Percentiles rank a stretch among this genome's conserved stretches.
Evolutionary conservation across 1,140 invertebrate species (phyloP).

Genomic region (Zaprionus taronus): DNA sequence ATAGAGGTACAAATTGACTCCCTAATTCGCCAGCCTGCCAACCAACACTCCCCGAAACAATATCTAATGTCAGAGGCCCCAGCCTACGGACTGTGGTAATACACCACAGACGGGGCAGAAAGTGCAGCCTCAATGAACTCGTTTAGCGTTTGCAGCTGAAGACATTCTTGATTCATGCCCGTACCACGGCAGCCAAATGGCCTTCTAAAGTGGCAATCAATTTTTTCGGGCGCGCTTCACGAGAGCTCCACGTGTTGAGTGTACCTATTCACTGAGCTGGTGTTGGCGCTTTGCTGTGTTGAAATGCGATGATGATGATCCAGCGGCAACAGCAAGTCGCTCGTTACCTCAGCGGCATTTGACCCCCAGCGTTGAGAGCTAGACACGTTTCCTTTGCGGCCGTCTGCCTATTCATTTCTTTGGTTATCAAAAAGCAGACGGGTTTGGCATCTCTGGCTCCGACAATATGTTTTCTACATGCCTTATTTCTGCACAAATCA

Average conservation of each 20-base stretch:
- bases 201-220: conserved; percentile 80
- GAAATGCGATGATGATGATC: conserved; percentile 58
- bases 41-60: conserved; percentile 54
- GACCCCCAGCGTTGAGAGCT: conserved; percentile 70
- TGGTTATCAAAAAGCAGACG: conserved; percentile 65
- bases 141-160: conserved; percentile 54
- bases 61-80: conserved; percentile 63
- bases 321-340: conserved; percentile 36
- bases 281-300: conserved; percentile 56
- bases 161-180: conserved; percentile 69
- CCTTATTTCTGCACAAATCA: conserved; percentile 80
- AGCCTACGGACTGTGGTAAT: conserved; percentile 27
- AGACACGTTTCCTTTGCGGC: conserved; percentile 65
- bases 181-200: conserved; percentile 55
- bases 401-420: conserved; percentile 69
- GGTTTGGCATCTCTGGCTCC: conserved; percentile 33
- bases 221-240: conserved; percentile 43
- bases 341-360: conserved; percentile 78
- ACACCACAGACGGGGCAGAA: conserved; percentile 23
- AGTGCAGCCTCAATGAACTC: conserved; percentile 48
- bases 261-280: neutral
- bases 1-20: conserved; percentile 54
- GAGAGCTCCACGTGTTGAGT: conserved; percentile 44
- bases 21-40: conserved; percentile 45
- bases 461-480: conserved; percentile 81